Base-by-base conservation (phyloP, 1,140 invertebrate species). In the Psix sp. region DNA sequence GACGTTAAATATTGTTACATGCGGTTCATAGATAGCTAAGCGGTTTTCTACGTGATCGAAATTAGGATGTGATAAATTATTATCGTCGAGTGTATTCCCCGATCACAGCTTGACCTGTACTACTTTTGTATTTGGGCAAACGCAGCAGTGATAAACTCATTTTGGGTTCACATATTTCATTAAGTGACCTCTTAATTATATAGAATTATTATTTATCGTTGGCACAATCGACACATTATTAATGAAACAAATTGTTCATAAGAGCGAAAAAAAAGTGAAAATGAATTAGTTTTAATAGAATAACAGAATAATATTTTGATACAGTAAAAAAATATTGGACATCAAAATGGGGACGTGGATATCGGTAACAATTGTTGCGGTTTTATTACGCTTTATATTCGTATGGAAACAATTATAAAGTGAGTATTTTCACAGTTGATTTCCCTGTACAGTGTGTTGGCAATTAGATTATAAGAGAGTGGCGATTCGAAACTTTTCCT, bases 31-130 rank as follows among this genome's bases (percentile, higher is more conserved):
- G 48, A 57, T 66, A 29, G 15, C 26, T 10, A 35, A 36, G 33
- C n/a, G 24, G 20, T 46, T 48, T 29, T 51, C 16, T 24, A n/a
- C 13, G 38, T 39, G 65, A 60, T 70, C 56, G 56, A 60, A 70
- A 70, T 70, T 70, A 60, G 66, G 60, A 59, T 70, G 54, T 70
- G 46, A 70, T 60, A 52, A 60, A 70, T 70, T 60, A 70, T 62
- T 70, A 48, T 46, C 18, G 48, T 5, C 35, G 48, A 35, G 35
- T 60, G 33, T 56, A 40, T 54, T 62, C 56, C 11, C 66, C 24
- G 66, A 54, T 56, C 56, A 40, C 56, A 60, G 56, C 56, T 60
- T 70, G 66, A 70, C 56, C 48, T 70, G 49, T 35, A 56, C 56
- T 62, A 70, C 66, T 70, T 68, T 68, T 17, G 39, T 33, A 60